These are phyloP conservation scores for Holothuria scabra DNA, from an alignment of 53 echinoderm and acorn worm species.

Conservation along the genomic window DNA sequence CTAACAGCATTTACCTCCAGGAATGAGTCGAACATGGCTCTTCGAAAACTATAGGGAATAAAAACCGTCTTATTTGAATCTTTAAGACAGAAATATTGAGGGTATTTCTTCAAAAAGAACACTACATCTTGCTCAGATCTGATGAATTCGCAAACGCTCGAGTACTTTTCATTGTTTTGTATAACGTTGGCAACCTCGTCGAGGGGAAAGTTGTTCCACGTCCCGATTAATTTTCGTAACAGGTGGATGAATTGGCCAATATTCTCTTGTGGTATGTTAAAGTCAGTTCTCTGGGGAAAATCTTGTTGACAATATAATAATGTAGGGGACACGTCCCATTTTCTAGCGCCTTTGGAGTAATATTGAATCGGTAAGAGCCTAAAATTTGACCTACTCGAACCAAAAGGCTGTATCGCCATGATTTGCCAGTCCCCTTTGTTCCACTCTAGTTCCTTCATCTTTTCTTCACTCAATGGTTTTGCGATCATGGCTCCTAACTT, in stretches of 20 bases:
- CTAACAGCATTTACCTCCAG: neutral
- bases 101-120: neutral
- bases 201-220: conserved; percentile 7
- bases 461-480: too few species aligned
- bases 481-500: too few species aligned
- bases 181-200: neutral
- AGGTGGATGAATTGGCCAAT: neutral
- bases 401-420: too few species aligned
- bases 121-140: too few species aligned
- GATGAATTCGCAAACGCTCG: neutral
- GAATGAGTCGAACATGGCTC: neutral
- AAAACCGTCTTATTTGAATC: too few species aligned
- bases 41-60: conserved; percentile 4
- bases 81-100: conserved; percentile 6
- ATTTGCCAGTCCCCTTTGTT: too few species aligned
- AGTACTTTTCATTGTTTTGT: neutral
- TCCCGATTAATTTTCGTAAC: neutral
- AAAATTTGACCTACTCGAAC: too few species aligned
- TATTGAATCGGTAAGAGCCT: too few species aligned
- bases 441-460: too few species aligned
- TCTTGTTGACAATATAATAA: neutral
- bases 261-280: neutral
- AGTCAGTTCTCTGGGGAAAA: neutral
- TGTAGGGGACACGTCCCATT: neutral
- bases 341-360: too few species aligned